Conservation (phyloP, 30 jellyfish, hydroid and myxozoan species). For the Hydractinia echinata region DNA sequence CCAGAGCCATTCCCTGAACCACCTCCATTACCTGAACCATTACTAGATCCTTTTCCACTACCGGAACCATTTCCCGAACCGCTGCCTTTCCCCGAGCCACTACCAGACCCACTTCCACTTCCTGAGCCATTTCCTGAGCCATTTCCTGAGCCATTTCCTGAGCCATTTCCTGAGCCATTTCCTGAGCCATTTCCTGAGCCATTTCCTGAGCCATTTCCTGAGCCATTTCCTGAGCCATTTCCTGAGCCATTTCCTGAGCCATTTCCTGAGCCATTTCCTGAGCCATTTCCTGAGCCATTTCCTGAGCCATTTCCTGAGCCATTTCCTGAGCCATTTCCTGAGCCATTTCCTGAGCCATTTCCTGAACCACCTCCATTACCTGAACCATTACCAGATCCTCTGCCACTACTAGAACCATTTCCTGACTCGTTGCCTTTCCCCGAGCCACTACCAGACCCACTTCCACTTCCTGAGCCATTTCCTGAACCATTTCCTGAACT, state of each 20-base stretch:
- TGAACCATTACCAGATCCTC: neutral
- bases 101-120: slow-evolving; percentile 12
- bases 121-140: slow-evolving; percentile 18
- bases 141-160: slow-evolving; percentile 7
- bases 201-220: slow-evolving; percentile 4
- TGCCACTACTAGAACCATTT: neutral
- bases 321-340: slow-evolving; percentile 1
- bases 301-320: slow-evolving; percentile 13
- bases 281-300: slow-evolving; percentile 10
- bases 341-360: neutral
- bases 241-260: slow-evolving; percentile 3
- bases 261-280: neutral
- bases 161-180: neutral
- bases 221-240: neutral
- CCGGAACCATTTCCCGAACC: slow-evolving; percentile 19
- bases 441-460: neutral
- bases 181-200: slow-evolving; percentile 1
- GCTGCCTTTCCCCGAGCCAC: slow-evolving; percentile 11
- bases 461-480: neutral
- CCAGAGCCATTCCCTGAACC: slow-evolving; percentile 19
- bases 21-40: slow-evolving; percentile 1
- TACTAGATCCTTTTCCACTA: neutral
- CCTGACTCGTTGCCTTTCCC: slow-evolving; percentile 18
- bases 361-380: slow-evolving; percentile 13
- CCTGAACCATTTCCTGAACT: neutral